These are phyloP conservation scores for Alexandromys fortis DNA, from an alignment of 2,113 vertebrate genomes.

Conservation along the genomic window DNA sequence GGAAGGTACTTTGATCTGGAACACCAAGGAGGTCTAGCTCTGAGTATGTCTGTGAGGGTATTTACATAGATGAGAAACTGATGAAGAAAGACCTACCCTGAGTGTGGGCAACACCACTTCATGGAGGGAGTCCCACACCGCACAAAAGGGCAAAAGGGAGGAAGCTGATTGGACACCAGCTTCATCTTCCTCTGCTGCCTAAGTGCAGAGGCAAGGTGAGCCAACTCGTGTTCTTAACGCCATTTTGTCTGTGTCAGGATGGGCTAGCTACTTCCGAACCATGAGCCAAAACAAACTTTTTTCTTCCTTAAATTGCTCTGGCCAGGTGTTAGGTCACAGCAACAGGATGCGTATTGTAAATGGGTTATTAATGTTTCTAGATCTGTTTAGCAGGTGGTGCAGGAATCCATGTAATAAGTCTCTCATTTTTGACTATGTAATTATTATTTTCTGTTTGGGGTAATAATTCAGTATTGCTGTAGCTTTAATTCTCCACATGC, in stretches of 20 bases:
- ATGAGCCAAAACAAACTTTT: neutral
- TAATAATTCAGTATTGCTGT: too few species aligned
- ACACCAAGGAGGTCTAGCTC: neutral
- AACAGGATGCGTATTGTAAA: neutral
- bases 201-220: too few species aligned
- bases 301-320: neutral
- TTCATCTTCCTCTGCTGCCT: neutral
- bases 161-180: neutral
- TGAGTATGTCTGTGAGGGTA: neutral
- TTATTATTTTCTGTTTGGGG: neutral
- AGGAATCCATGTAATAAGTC: neutral
- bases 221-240: neutral
- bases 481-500: neutral
- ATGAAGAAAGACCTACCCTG: neutral
- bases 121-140: neutral
- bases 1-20: neutral
- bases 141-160: neutral
- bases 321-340: neutral
- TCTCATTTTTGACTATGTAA: neutral
- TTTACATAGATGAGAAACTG: neutral
- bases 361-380: neutral
- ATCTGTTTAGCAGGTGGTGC: neutral
- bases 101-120: neutral
- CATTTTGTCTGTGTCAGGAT: fast-evolving
- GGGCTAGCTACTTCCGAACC: neutral